phyloP scores from a whole-genome alignment of 2,888 invertebrate species.

The Nemapogon koenigi region DNA sequence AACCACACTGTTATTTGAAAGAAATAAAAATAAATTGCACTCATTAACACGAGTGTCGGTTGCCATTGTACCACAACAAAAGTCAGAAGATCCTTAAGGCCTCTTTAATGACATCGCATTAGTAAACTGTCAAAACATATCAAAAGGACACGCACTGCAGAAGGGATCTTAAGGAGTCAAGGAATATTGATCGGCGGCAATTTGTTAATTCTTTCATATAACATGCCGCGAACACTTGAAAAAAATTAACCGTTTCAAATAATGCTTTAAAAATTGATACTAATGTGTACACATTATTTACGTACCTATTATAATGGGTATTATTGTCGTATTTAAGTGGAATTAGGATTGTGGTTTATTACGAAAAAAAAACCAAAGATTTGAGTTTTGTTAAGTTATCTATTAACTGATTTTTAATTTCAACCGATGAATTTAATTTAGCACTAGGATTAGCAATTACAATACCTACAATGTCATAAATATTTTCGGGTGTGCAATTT shows the following conservation, averaged over 20 bases:
- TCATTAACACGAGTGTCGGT: conserved; percentile 48
- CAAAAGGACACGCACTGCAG: conserved; percentile 46
- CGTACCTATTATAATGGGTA: not conserved
- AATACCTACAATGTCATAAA: too few species aligned
- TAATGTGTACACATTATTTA: conserved; percentile 29
- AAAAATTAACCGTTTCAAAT: conserved; percentile 22
- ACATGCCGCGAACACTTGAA: conserved; percentile 35
- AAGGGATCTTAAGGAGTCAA: conserved; percentile 24
- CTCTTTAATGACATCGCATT: conserved; percentile 51
- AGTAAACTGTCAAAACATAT: conserved; percentile 63
- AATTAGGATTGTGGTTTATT: not conserved
- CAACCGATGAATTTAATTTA: too few species aligned
- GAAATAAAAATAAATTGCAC: conserved; percentile 55
- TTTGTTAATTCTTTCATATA: conserved; percentile 50
- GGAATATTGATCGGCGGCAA: conserved; percentile 50
- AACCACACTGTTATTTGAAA: conserved; percentile 51
- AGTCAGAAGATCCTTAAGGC: conserved; percentile 32
- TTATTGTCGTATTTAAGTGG: not conserved
- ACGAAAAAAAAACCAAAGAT: not conserved
- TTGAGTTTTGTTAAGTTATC: not conserved
- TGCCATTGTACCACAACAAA: conserved; percentile 38
- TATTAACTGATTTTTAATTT: not conserved
- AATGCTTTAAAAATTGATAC: conserved; percentile 28
- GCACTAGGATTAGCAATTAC: too few species aligned
- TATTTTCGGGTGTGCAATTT: too few species aligned